Base-by-base conservation (phyloP, 2,113 vertebrate genomes). In the Cacatua alba region DNA sequence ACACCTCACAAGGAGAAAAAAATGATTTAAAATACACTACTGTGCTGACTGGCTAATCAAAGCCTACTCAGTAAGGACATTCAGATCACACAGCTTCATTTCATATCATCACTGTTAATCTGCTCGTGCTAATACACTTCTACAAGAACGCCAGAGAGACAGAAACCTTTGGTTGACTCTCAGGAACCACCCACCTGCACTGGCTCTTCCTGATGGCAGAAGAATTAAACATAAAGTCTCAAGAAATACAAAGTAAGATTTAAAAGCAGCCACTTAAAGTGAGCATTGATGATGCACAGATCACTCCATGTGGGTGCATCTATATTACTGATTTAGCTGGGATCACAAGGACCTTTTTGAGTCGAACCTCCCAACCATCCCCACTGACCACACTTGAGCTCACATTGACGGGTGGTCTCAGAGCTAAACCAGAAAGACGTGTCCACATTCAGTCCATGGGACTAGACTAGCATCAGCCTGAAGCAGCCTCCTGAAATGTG, bases 1-100 rank as follows among this genome's bases (percentile, higher is more conserved):
- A 64, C 62, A 82, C 49, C 90, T 76, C 60, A 71, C 62, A 92
- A 84, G 82, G 80, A 93, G 69, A 77, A 77, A 88, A 91, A 93
- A 60, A 75, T 19, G 0, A 82, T 76, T 96, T 88, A 76, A 94
- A 92, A 93, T 83, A 83, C n/a, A 65, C 44, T 71, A 8, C 57
- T 79, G 6, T 69, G 52, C 72, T 79, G 72, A 70, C 59, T 29
- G 31, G 46, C 68, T 90, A 92, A 88, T 92, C 85, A 78, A 93
- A 90, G 33, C 35, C 69, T 90, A 20, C 82, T 91, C 62, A 57
- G 44, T 75, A 68, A 81, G 72, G 86, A 86, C 70, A 85, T 72
- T 87, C 53, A 79, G 65, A 84, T 78, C 69, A 75, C 60, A 78
- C 80, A 95, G 79, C 77, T 89, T 33, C 77, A 87, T 41, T 76